Evolutionary conservation across 1,140 invertebrate species (phyloP).

Genomic region (Drosophila mauritiana): DNA sequence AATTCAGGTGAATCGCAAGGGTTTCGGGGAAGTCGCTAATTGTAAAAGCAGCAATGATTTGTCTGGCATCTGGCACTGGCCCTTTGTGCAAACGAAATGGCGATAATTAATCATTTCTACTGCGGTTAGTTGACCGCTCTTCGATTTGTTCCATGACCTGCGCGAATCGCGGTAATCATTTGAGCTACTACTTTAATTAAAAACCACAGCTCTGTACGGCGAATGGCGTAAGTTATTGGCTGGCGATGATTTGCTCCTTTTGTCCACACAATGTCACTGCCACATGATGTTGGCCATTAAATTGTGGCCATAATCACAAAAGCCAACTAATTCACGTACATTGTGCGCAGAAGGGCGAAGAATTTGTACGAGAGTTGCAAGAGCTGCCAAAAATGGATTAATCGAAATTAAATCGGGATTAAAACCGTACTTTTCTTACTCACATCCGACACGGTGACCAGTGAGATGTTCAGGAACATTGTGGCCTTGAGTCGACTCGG

Average conservation of each 20-base stretch:
- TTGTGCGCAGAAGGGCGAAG: slow-evolving; percentile 66
- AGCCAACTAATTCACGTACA: slow-evolving; percentile 54
- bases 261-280: slow-evolving; percentile 40
- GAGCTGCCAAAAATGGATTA: slow-evolving; percentile 35
- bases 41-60: slow-evolving; percentile 52
- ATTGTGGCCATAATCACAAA: slow-evolving; percentile 17
- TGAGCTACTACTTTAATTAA: slow-evolving; percentile 66
- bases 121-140: slow-evolving; percentile 58
- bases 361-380: slow-evolving; percentile 70
- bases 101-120: slow-evolving; percentile 75
- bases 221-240: slow-evolving; percentile 74
- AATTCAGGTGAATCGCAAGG: slow-evolving; percentile 24
- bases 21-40: slow-evolving; percentile 41
- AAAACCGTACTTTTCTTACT: slow-evolving; percentile 5
- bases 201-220: slow-evolving; percentile 56
- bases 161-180: slow-evolving; percentile 58
- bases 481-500: slow-evolving; percentile 63
- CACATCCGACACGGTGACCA: slow-evolving; percentile 62
- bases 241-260: slow-evolving; percentile 65
- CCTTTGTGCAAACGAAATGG: slow-evolving; percentile 65
- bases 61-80: slow-evolving; percentile 47
- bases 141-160: slow-evolving; percentile 48
- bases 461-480: slow-evolving; percentile 51
- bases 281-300: slow-evolving; percentile 35
- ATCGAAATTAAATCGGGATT: not conserved